Evolutionary conservation across 2,113 vertebrate species (phyloP), one percentile per base, ranked within the genome.

Genomic region (Psilopogon haemacephalus): DNA sequence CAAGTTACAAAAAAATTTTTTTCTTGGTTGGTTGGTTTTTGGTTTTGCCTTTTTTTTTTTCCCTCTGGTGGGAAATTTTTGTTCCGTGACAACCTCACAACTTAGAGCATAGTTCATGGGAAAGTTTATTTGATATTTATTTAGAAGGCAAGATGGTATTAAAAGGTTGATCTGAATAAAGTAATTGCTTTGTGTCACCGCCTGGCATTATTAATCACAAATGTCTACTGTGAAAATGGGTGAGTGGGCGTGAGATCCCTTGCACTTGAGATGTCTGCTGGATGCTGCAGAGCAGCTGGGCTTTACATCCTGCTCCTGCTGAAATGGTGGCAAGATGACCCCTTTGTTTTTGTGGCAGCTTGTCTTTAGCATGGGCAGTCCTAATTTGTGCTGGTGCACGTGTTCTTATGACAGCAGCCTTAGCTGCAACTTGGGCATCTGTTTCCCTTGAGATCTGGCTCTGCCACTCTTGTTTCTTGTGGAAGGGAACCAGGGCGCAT

Each of bases 121-220:
- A 87, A 27, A 90, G 23, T 93, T 94, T 95, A 28, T 79, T 50
- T 90, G 78, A 54, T 91, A 82, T 94, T 73, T 95, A 93, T 96
- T 84, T 54, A 74, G 92, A 86, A 89, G 65, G 84, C 9, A 5
- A 94, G 74, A 78, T 46, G n/a, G 26, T 56, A 87, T 84, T 94
- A 76, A 93, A 95, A 86, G 64, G 59, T 60, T 89, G 75, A 75
- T 88, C 84, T 86, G 84, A 95, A 94, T 91, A 95, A 96, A 95
- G 17, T 35, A 56, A 83, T 44, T 80, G 32, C 67, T 89, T 70
- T 94, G 87, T 91, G 87, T 95, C 68, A 32, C 52, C 0, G 30
- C 60, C 50, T 90, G 91, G 44, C 21, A 7, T 95, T 81, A 88
- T 81, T 85, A 48, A 71, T 86, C 24, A 52, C 20, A 21, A 48